These are phyloP conservation scores for Theretra japonica DNA, from an alignment of 2,888 invertebrate species.

Conservation along the genomic window DNA sequence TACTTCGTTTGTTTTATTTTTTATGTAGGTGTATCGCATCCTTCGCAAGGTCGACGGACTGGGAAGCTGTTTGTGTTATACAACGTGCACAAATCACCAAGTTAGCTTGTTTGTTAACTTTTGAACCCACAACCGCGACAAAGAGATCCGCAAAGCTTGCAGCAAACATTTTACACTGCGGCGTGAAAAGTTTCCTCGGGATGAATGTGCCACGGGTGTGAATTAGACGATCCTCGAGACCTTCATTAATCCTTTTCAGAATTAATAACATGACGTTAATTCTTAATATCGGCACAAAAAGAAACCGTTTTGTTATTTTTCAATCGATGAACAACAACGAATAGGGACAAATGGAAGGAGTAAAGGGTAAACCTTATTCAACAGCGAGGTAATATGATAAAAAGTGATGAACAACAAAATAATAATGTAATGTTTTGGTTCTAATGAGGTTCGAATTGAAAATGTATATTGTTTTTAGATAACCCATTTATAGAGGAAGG, in stretches of 20 bases:
- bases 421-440: too few relatives aligned
- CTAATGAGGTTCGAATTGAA: too few relatives aligned
- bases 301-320: too few relatives aligned
- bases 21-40: slow-evolving; percentile 6
- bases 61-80: neutral
- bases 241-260: neutral
- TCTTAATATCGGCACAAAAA: neutral
- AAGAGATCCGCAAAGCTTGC: neutral
- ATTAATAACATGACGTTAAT: neutral
- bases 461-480: too few relatives aligned
- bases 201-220: neutral
- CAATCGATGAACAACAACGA: too few relatives aligned
- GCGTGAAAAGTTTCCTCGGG: neutral
- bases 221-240: neutral
- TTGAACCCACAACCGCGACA: neutral
- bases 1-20: slow-evolving; percentile 9
- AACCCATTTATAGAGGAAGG: too few relatives aligned
- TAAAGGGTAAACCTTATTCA: too few relatives aligned
- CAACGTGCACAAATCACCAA: neutral
- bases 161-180: neutral
- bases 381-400: too few relatives aligned
- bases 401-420: too few relatives aligned
- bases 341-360: too few relatives aligned
- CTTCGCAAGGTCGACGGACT: slow-evolving; percentile 8
- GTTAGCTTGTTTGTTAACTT: neutral